Conservation (phyloP, 2,888 invertebrate genomes). For the Ophion costatus region DNA sequence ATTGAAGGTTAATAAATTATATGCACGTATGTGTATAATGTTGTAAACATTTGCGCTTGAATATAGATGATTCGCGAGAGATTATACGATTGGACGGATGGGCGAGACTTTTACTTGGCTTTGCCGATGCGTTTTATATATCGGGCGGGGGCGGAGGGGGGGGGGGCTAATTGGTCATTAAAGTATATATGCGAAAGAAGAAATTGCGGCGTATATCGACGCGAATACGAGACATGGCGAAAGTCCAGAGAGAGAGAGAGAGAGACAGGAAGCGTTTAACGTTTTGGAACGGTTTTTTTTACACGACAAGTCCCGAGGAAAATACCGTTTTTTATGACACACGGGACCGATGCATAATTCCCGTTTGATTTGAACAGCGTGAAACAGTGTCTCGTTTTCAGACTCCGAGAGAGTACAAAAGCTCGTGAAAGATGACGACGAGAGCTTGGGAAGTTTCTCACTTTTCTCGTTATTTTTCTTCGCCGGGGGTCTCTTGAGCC, state of each 20-base stretch:
- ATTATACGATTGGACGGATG: not conserved
- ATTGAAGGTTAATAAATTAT: not conserved
- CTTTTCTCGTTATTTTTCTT: no score
- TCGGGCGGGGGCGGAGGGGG: not conserved
- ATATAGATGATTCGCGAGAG: not conserved
- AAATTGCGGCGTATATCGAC: constrained; percentile 22
- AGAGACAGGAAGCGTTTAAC: not conserved
- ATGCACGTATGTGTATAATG: not conserved
- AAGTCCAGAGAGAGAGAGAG: not conserved
- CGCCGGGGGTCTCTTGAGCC: no score
- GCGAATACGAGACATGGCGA: not conserved
- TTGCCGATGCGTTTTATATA: constrained; percentile 31
- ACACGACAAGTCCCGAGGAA: not conserved
- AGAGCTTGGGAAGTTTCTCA: no score
- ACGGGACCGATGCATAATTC: constrained; percentile 6
- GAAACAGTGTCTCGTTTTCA: constrained; percentile 11
- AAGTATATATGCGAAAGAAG: constrained; percentile 21
- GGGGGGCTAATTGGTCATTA: constrained; percentile 57
- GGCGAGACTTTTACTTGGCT: constrained; percentile 33
- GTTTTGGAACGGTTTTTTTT: constrained; percentile 9
- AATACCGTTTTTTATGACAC: constrained; percentile 28
- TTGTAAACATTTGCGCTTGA: not conserved
- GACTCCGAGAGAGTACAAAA: not conserved
- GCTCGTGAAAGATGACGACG: no score
- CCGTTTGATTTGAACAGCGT: constrained; percentile 8